Conservation (phyloP, 2,888 invertebrate genomes). For the Eutolmus rufibarbis region DNA sequence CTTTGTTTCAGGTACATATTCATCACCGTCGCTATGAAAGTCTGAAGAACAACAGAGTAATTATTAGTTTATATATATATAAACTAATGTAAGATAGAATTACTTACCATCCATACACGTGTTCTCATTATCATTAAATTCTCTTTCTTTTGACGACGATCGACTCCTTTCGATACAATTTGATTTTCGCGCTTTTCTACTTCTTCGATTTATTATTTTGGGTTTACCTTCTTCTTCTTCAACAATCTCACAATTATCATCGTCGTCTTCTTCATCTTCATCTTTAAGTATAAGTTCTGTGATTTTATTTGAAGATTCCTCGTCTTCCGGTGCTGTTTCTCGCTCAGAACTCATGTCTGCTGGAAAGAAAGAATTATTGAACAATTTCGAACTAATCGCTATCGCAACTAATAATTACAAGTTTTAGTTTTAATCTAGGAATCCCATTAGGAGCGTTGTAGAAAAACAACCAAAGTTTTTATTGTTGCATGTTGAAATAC, state of each 20-base stretch:
- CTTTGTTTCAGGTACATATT: not conserved
- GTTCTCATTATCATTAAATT: not conserved
- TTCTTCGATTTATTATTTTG: not conserved
- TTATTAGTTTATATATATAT: not conserved
- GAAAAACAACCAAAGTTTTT: no score
- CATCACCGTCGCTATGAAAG: slow-evolving; percentile 8
- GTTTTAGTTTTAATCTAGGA: no score
- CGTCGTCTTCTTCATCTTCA: not conserved
- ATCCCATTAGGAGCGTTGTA: no score
- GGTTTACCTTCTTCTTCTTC: not conserved
- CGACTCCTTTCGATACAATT: not conserved
- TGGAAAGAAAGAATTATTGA: not conserved
- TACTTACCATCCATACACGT: not conserved
- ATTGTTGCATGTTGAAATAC: no score
- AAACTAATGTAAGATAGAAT: not conserved
- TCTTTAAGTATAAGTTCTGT: not conserved
- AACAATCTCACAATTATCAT: not conserved
- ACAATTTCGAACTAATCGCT: not conserved
- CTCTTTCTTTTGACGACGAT: slow-evolving; percentile 1
- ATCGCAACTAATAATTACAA: not conserved
- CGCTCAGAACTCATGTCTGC: not conserved
- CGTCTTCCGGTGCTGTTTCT: not conserved
- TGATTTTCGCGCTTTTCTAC: not conserved
- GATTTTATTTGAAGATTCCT: not conserved
- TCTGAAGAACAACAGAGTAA: not conserved